Evolutionary conservation across 1,140 invertebrate genomes (phyloP).

Genomic region (Mercenaria mercenaria): DNA sequence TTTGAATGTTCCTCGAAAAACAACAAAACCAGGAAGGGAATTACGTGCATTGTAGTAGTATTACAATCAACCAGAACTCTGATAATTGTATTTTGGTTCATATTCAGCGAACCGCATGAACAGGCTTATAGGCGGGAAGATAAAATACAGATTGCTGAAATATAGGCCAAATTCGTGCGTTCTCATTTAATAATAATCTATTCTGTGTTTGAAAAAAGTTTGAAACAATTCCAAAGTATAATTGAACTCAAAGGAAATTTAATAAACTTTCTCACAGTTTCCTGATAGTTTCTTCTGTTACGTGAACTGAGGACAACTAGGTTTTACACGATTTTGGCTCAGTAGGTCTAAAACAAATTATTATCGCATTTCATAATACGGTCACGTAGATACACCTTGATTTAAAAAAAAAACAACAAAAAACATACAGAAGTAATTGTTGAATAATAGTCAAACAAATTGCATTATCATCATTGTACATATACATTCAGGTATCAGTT

Average conservation of each 20-base stretch:
- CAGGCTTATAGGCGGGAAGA: not conserved
- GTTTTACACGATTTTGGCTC: too few relatives aligned
- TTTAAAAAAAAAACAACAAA: too few relatives aligned
- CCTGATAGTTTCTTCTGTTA: not conserved
- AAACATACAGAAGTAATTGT: too few relatives aligned
- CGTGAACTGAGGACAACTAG: too few relatives aligned
- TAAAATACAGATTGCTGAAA: not conserved
- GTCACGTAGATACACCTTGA: too few relatives aligned
- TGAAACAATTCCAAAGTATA: not conserved
- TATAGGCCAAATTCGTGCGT: not conserved
- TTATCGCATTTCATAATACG: too few relatives aligned
- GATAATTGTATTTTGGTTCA: not conserved
- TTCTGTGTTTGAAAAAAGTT: not conserved
- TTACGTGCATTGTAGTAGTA: not conserved
- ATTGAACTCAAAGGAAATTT: not conserved
- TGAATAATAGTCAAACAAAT: too few relatives aligned
- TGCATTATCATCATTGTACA: too few relatives aligned
- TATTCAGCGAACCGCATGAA: not conserved
- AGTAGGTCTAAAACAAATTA: too few relatives aligned
- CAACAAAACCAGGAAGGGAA: too few relatives aligned
- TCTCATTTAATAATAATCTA: not conserved
- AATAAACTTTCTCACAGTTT: not conserved
- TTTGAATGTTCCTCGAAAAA: too few relatives aligned
- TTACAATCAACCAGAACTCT: not conserved
- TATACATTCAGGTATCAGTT: too few relatives aligned